A percentile compares a stretch with the other conserved stretches of the same genome.
Conservation (phyloP, 2,888 invertebrate genomes). For the Drosophila aldrichi region DNA sequence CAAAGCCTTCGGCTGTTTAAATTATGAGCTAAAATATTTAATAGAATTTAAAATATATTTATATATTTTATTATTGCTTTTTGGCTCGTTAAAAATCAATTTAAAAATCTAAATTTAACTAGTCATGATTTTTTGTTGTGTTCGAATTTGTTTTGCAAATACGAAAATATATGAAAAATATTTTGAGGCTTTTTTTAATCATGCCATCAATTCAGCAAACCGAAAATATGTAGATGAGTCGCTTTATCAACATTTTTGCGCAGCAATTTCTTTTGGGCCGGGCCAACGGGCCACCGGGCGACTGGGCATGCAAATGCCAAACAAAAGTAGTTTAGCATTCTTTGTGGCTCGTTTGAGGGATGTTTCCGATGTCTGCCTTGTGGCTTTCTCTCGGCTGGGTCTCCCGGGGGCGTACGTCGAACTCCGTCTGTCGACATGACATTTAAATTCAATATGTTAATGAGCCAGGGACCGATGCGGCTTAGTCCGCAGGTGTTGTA, state of each 20-base stretch:
- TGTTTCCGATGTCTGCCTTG: slow-evolving; percentile 43
- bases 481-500: slow-evolving; percentile 60
- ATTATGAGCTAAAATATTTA: background rate
- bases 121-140: slow-evolving; percentile 26
- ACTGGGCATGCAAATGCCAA: slow-evolving; percentile 72
- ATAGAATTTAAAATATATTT: background rate
- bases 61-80: background rate
- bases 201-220: slow-evolving; percentile 51
- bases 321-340: slow-evolving; percentile 74
- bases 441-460: slow-evolving; percentile 79
- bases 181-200: slow-evolving; percentile 64
- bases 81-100: slow-evolving; percentile 54
- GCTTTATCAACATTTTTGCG: slow-evolving; percentile 57
- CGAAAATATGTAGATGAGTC: slow-evolving; percentile 70
- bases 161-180: slow-evolving; percentile 29
- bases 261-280: slow-evolving; percentile 62
- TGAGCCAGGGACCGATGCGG: slow-evolving; percentile 46
- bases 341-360: slow-evolving; percentile 65
- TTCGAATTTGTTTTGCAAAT: slow-evolving; percentile 22
- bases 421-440: slow-evolving; percentile 53
- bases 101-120: slow-evolving; percentile 21
- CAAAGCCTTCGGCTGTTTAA: slow-evolving; percentile 7
- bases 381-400: slow-evolving; percentile 18
- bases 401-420: slow-evolving; percentile 15
- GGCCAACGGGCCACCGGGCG: slow-evolving; percentile 1